Evolutionary conservation across 2,888 invertebrate species (phyloP), one percentile per base, ranked within the genome.

Genomic region (Andricus quercusramuli): DNA sequence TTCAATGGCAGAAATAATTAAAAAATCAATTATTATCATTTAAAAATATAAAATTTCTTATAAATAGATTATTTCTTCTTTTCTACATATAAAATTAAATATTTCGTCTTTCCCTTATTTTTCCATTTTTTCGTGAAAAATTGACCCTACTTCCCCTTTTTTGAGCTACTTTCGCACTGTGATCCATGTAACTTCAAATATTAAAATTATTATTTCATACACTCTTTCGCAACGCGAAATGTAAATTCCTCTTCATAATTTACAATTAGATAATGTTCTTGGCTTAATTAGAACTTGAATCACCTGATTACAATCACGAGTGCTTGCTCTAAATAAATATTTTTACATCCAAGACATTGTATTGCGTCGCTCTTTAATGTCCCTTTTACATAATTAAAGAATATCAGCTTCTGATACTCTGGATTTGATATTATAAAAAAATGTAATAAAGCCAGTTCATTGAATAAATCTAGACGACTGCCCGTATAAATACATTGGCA

Each of bases 261-360:
- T 59, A 59, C 56, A n/a, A 47, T n/a, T 59, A 62, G 62, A 62
- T 62, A 62, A 62, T 25, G n/a, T 25, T 25, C 25, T 62, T 62
- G 4, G 15, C 22, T 59, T 59, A 59, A n/a, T 3, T 59, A 22
- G 11, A 56, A 56, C 56, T 17, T 56, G 4, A 56, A 56, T 17
- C 56, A n/a, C 56, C n/a, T 59, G 56, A 62, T 62, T 62, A 62
- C 13, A 25, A 25, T 62, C 25, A 62, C 4, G 22, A 62, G 22
- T 15, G 22, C 62, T 62, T 62, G 25, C 25, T 62, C 62, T 62
- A 15, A 62, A 62, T 62, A 62, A 62, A 62, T 62, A 62, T 62
- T 62, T 62, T 62, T 25, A 62, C 25, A 62, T 25, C 25, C 62
- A 25, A 25, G 25, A 62, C 22, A 25, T 15, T 62, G 4, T 62